Evolutionary conservation across 2,888 invertebrate species (phyloP), one percentile per base, ranked within the genome.

Genomic region (Cataglyphis cursor): DNA sequence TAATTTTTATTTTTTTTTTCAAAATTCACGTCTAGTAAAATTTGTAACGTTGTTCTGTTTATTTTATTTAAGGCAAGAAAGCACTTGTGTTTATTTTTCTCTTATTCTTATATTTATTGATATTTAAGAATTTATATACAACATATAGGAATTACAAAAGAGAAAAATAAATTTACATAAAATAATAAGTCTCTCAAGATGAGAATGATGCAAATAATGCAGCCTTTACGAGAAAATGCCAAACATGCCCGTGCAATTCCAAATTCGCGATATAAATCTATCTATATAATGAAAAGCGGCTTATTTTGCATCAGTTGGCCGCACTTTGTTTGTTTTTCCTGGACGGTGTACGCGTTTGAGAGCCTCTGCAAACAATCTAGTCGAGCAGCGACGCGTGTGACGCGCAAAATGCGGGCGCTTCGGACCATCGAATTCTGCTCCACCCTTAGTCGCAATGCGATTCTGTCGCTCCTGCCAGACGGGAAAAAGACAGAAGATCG

Each of bases 281-380:
- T 31, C 64, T 81, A 41, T 31, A 64, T 81, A 74, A 81, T 41
- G 44, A 51, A 75, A 72, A 87, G 64, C 80, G 73, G 44, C 64
- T 88, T 85, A 84, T 78, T 76, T 72, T 65, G 72, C 74, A 31
- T 48, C 35, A 76, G 62, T 72, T 72, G 74, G 35, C 15, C 31
- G 70, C 10, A 66, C 70, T 35, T 51, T 81, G 89, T 90, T 92
- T 90, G 90, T 90, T 90, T 90, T 89, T 85, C 70, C 80, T 61
- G 72, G 18, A 44, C 72, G 31, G 15, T 31, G 10, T n/a, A 4
- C 5, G 48, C 31, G 88, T 90, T 94, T 94, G 94, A 94, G 94
- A 94, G 94, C 94, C 94, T 93, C 94, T 94, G 95, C 94, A 95
- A 95, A 95, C 95, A 95, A 95, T 95, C 95, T 95, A 94, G 94